A percentile compares a stretch with the other conserved stretches of the same genome.
Evolutionary conservation across 2,113 vertebrate species (phyloP).

Genomic region (Microcebus tavaratra): DNA sequence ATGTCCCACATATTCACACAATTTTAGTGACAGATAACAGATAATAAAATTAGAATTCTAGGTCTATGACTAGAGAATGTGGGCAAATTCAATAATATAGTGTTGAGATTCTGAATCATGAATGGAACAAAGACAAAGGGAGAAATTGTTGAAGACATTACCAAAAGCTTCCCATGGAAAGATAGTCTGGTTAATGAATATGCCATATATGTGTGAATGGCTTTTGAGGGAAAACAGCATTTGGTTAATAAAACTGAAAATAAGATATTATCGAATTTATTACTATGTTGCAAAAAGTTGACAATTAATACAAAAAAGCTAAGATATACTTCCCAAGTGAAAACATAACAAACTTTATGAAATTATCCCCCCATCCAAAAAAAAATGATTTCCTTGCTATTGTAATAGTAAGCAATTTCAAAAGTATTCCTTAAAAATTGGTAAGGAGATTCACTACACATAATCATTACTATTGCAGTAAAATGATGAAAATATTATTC

Average conservation of each 20-base stretch:
- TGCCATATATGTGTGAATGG: neutral
- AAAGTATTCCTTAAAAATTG: constrained; percentile 70
- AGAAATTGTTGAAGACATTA: neutral
- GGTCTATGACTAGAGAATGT: neutral
- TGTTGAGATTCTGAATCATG: neutral
- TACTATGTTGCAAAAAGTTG: neutral
- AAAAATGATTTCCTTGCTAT: neutral
- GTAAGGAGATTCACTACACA: constrained; percentile 11
- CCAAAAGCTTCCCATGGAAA: neutral
- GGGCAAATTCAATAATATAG: neutral
- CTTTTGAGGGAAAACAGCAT: neutral
- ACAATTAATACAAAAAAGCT: neutral
- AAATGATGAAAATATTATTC: constrained; percentile 27
- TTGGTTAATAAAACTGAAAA: neutral
- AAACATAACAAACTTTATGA: neutral
- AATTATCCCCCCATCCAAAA: no score
- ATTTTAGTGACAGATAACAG: neutral
- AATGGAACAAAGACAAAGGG: neutral
- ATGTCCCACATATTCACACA: neutral
- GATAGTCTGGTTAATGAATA: neutral
- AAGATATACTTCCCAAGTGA: neutral
- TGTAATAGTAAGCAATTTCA: constrained; percentile 63
- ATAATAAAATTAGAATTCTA: neutral
- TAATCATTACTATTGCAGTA: constrained; percentile 46
- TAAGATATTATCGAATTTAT: constrained; percentile 64